Base-by-base conservation (phyloP, 2,113 vertebrate genomes). In the Sinocyclocheilus grahami region DNA sequence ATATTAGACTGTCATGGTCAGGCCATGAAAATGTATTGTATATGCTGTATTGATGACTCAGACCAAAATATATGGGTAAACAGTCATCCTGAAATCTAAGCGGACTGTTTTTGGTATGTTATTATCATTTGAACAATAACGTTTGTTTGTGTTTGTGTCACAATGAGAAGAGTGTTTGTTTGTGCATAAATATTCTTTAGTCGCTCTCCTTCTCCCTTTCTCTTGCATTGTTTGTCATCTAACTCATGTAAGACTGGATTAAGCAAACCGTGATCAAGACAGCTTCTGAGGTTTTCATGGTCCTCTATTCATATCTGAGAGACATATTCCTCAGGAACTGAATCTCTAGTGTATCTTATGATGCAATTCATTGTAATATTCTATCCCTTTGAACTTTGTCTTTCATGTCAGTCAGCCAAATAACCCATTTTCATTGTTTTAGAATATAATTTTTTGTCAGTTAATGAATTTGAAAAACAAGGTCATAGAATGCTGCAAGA, bases 291-390 rank as follows among this genome's bases (percentile, higher is more conserved):
- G 83, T 88, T 85, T 87, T 86, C 67, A 53, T 48, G 75, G 58
- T 80, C 74, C 83, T 85, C 83, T 88, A 84, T 88, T 88, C 83
- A 85, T 87, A 88, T 90, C 87, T 90, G 89, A 76, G 87, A 85
- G 79, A 81, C 89, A 88, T 88, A 87, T 90, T 88, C 91, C 58
- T 83, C 85, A 90, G 89, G 86, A 90, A 91, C 91, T 90, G 88
- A 93, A 85, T 93, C 86, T 76, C 88, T 89, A 84, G 88, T 90
- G 90, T 90, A 90, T 90, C 89, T 90, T 91, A 93, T 95, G 95
- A 95, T 94, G 95, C 93, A 95, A 95, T 83, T 79, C 87, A 77
- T 91, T 84, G 95, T 93, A 95, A 95, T 93, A 91, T 89, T 88
- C 71, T 85, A 86, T 90, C 90, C 88, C 92, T 95, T 95, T 95